These are phyloP conservation scores for Drosophila prolongata DNA, from an alignment of 2,888 invertebrate species.

Conservation along the genomic window DNA sequence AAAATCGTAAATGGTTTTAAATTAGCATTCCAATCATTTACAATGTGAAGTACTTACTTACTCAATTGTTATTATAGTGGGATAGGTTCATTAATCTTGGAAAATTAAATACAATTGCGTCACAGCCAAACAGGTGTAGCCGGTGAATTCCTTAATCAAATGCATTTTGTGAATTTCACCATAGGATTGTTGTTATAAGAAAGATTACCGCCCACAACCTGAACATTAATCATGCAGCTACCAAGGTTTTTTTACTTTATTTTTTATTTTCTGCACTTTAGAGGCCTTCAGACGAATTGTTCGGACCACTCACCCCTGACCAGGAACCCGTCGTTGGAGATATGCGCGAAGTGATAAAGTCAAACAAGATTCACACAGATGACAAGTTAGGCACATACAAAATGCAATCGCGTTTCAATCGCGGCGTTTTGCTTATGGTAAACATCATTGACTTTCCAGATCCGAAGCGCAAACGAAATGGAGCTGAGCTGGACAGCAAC, in stretches of 20 bases:
- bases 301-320: conserved; percentile 51
- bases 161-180: neutral
- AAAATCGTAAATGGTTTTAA: no score
- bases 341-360: conserved; percentile 61
- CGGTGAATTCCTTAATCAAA: neutral
- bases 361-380: conserved; percentile 66
- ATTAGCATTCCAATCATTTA: no score
- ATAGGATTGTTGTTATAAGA: neutral
- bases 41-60: neutral
- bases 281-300: conserved; percentile 18
- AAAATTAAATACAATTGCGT: no score
- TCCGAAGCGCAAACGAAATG: conserved; percentile 84
- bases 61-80: conserved; percentile 1
- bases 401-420: conserved; percentile 86
- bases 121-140: neutral
- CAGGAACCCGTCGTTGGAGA: conserved; percentile 35
- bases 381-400: conserved; percentile 66
- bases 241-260: neutral
- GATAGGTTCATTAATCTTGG: no score
- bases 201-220: neutral
- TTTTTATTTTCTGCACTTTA: neutral
- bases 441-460: conserved; percentile 86
- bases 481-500: conserved; percentile 87
- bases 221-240: neutral
- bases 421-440: conserved; percentile 87